phyloP scores from a whole-genome alignment of 2,113 vertebrate genomes.

The Ochotona princeps region DNA sequence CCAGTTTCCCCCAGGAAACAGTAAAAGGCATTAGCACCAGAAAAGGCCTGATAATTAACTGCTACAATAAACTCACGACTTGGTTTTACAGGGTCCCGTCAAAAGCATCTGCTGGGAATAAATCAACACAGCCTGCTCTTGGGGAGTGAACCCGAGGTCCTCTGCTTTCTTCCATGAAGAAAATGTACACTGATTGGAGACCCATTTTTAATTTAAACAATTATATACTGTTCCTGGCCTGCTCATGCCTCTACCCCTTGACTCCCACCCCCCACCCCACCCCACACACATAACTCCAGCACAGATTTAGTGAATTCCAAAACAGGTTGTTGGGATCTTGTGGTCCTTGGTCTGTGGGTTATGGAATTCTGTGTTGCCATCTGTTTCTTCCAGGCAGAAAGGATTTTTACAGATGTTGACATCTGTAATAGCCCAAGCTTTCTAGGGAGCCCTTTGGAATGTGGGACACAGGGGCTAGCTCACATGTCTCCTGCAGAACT shows the following conservation, averaged over 20 bases:
- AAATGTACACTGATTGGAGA: constrained; percentile 66
- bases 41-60: constrained; percentile 87
- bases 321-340: background rate
- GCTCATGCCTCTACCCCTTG: no score
- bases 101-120: constrained; percentile 91
- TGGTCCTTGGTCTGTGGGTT: background rate
- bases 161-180: constrained; percentile 72
- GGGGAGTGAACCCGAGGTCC: constrained; percentile 64
- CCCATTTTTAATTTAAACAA: constrained; percentile 82
- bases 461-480: constrained; percentile 73
- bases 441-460: constrained; percentile 71
- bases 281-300: no score
- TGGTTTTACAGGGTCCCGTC: constrained; percentile 91
- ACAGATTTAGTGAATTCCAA: background rate
- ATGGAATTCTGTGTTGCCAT: constrained; percentile 3
- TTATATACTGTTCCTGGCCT: constrained; percentile 9
- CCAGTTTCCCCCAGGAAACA: constrained; percentile 80
- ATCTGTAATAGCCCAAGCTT: constrained; percentile 66
- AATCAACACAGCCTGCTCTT: constrained; percentile 85
- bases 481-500: constrained; percentile 61
- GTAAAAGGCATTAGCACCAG: constrained; percentile 84
- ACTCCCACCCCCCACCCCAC: no score
- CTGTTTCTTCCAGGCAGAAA: constrained; percentile 58
- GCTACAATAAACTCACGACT: constrained; percentile 87
- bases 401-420: constrained; percentile 80